Evolutionary conservation across 2,113 vertebrate species (phyloP), one percentile per base, ranked within the genome.

Genomic region (Agapornis roseicollis): DNA sequence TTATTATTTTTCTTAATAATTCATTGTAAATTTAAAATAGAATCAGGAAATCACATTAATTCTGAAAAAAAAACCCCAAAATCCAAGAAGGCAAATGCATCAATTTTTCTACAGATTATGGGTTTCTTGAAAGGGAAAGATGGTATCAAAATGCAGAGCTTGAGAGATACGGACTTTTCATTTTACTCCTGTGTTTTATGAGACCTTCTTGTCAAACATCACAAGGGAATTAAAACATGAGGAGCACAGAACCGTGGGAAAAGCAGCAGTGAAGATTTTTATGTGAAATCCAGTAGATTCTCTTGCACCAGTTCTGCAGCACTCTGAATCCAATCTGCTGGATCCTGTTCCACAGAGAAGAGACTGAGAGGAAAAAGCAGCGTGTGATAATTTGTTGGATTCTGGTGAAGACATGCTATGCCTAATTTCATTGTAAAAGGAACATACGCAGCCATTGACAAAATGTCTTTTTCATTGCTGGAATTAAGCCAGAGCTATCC

Each of bases 381-480:
- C 69, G 24, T 46, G 56, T 65, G 46, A 31, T 86, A 66, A 94
- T 97, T 95, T 96, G 85, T 86, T 92, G 73, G 86, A 63, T 72
- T 79, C 83, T 80, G 58, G 28, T 87, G 92, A 92, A 53, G 90
- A 94, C 85, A 73, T 46, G 61, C 83, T 70, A 88, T 1, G 4
- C 92, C 70, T 85, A 22, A 92, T 94, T 94, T 93, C 63, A 37
- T 66, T 89, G 86, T 70, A 70, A 90, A 76, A 79, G 56, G 66
- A 95, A 85, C 70, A 42, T 53, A 37, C 70, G 44, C 53, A 85
- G 49, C 41, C 70, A 90, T 76, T 93, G 94, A 96, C 90, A 95
- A 97, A 93, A 94, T 77, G 77, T 94, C 94, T 90, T 41, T 89
- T 80, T 92, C 90, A 87, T 73, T 81, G 89, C 77, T 96, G 93